Base-by-base conservation (phyloP, 2,113 vertebrate genomes). In the Electrona antarctica region DNA sequence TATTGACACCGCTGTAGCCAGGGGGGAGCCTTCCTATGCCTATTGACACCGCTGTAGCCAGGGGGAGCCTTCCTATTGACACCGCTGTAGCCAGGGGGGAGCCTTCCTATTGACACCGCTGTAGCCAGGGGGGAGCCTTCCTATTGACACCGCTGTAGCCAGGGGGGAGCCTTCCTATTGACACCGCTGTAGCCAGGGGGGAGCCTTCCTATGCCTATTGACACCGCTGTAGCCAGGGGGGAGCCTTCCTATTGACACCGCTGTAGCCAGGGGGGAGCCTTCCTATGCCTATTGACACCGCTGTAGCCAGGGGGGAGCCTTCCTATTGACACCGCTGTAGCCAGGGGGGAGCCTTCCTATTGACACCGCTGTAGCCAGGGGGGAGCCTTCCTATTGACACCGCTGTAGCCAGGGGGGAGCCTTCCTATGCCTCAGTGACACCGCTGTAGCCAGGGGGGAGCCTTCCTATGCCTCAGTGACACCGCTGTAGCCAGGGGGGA, bases 331-430 rank as follows among this genome's bases (percentile, higher is more conserved):
- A 69, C 72, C 33, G 15, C 75, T 78, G 75, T 74, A 64, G 75
- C 66, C 77, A 62, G 46, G n/a, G n/a, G n/a, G n/a, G n/a, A n/a
- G n/a, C n/a, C n/a, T n/a, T n/a, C n/a, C 80, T 73, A 85, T 21
- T 4, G 45, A 74, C 77, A 69, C 72, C 33, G 15, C 75, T 78
- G 75, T 74, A 64, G 75, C 66, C 77, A 62, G 46, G n/a, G n/a
- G n/a, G n/a, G n/a, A n/a, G n/a, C n/a, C n/a, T n/a, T n/a, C n/a
- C 80, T 73, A 85, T 21, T 4, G 45, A 74, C 77, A 69, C 72
- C 33, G 15, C 75, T 78, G 75, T 74, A 64, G 75, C 66, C 77
- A 62, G 46, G n/a, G n/a, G n/a, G n/a, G n/a, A n/a, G n/a, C n/a
- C n/a, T n/a, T n/a, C n/a, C n/a, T n/a, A n/a, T n/a, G n/a, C n/a